phyloP scores from a whole-genome alignment of 2,888 invertebrate species.

The Himalopsyche tibetana region DNA sequence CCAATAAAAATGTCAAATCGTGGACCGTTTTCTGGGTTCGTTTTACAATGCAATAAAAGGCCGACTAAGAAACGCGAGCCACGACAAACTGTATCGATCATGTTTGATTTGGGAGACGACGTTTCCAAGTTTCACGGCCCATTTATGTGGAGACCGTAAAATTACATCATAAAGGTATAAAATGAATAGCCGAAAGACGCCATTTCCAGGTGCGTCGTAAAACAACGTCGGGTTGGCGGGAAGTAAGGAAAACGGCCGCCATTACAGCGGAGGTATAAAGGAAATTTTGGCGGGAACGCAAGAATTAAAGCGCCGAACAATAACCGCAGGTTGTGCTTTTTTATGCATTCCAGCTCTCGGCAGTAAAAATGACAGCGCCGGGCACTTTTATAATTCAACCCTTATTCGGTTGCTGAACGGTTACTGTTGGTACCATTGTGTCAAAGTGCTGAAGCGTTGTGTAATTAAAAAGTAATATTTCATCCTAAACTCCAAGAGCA shows the following conservation, averaged over 20 bases:
- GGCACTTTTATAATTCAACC: slow-evolving; percentile 36
- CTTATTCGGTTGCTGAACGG: slow-evolving; percentile 31
- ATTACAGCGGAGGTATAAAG: slow-evolving; percentile 2
- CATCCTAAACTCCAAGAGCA: slow-evolving; percentile 16
- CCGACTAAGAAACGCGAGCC: slow-evolving; percentile 46
- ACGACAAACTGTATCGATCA: slow-evolving; percentile 55
- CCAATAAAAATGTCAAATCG: slow-evolving; percentile 53
- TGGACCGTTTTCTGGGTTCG: slow-evolving; percentile 44
- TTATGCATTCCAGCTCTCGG: slow-evolving; percentile 20
- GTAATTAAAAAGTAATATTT: slow-evolving; percentile 42
- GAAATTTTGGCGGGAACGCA: slow-evolving; percentile 27
- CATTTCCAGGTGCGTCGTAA: slow-evolving; percentile 58
- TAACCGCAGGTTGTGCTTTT: slow-evolving; percentile 45
- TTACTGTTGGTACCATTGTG: slow-evolving; percentile 38
- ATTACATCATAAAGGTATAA: slow-evolving; percentile 61
- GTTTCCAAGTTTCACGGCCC: slow-evolving; percentile 53
- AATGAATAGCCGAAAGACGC: slow-evolving; percentile 60
- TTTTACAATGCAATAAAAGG: slow-evolving; percentile 56
- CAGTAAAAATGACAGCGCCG: slow-evolving; percentile 27
- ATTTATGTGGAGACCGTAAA: slow-evolving; percentile 61
- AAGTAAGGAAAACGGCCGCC: slow-evolving; percentile 45
- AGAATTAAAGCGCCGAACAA: slow-evolving; percentile 37
- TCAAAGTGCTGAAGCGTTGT: slow-evolving; percentile 13
- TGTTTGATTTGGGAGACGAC: slow-evolving; percentile 56
- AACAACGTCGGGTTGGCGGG: slow-evolving; percentile 48